These are phyloP conservation scores for Luidia sarsii DNA, from an alignment of 53 echinoderm and acorn worm species.

Conservation along the genomic window DNA sequence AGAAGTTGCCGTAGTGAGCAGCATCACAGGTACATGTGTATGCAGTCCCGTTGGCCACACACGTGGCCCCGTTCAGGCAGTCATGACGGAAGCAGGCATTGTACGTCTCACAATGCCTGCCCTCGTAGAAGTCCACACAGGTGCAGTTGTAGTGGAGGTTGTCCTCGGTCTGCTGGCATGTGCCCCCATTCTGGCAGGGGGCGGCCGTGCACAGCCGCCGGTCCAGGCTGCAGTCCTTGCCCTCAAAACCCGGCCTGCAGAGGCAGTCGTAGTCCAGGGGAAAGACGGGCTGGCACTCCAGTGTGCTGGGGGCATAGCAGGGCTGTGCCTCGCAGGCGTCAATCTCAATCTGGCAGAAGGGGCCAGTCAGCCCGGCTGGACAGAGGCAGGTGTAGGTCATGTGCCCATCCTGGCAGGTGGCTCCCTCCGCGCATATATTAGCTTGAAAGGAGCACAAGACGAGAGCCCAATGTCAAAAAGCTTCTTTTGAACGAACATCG, in stretches of 20 bases:
- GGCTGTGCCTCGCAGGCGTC: slow-evolving; percentile 77
- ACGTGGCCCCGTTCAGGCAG: slow-evolving; percentile 69
- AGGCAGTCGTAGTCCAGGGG: slow-evolving; percentile 82
- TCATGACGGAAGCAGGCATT: slow-evolving; percentile 85
- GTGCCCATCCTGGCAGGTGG: slow-evolving; percentile 89
- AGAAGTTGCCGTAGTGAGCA: slow-evolving; percentile 74
- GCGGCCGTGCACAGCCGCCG: slow-evolving; percentile 78
- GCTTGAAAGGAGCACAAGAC: slow-evolving; percentile 42
- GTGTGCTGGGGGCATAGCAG: slow-evolving; percentile 58
- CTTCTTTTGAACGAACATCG: not conserved
- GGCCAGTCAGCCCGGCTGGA: slow-evolving; percentile 71
- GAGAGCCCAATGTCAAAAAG: not conserved
- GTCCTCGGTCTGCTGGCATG: slow-evolving; percentile 68
- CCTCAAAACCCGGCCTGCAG: slow-evolving; percentile 83
- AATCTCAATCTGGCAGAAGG: slow-evolving; percentile 72
- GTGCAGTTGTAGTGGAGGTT: slow-evolving; percentile 77
- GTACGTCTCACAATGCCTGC: slow-evolving; percentile 73
- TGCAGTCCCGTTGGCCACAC: slow-evolving; percentile 65
- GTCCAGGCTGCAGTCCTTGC: slow-evolving; percentile 79
- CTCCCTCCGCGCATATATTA: slow-evolving; percentile 69
- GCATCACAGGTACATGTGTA: slow-evolving; percentile 67
- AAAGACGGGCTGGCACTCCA: slow-evolving; percentile 68
- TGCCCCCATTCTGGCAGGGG: slow-evolving; percentile 81
- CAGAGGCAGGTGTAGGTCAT: slow-evolving; percentile 90
- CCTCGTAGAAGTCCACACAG: slow-evolving; percentile 90